Evolutionary conservation across 2,797 vertebrate species (phyloP).

Genomic region (Pipistrellus pygmaeus): DNA sequence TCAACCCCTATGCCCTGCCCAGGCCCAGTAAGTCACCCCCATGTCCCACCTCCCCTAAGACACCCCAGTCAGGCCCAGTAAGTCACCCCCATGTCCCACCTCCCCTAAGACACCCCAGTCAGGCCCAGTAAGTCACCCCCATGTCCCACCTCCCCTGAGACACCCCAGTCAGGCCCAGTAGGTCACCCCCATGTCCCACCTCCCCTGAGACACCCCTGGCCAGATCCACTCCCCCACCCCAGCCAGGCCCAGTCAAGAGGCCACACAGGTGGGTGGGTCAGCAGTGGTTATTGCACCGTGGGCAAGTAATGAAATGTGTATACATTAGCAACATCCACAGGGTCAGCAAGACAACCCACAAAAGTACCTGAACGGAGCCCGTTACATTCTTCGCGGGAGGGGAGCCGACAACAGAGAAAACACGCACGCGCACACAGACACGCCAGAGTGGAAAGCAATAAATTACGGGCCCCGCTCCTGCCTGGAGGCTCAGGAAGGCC

Average conservation of each 20-base stretch:
- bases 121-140: too few species aligned
- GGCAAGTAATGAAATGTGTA: constrained; percentile 82
- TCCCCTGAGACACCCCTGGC: neutral
- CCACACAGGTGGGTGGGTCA: constrained; percentile 72
- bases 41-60: neutral
- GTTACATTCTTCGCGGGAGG: constrained; percentile 59
- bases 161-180: too few species aligned
- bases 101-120: neutral
- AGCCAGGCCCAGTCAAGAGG: constrained; percentile 60
- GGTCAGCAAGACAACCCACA: constrained; percentile 56
- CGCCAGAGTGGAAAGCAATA: constrained; percentile 77
- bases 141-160: neutral
- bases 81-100: neutral
- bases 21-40: neutral
- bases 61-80: neutral
- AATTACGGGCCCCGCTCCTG: constrained; percentile 75
- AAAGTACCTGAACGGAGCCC: constrained; percentile 75
- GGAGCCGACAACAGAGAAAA: neutral
- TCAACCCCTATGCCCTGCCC: too few species aligned
- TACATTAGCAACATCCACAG: constrained; percentile 73
- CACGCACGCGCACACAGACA: neutral
- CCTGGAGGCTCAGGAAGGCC: constrained; percentile 54
- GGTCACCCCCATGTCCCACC: neutral
- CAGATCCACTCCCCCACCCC: neutral
- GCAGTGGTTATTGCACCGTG: constrained; percentile 83